phyloP scores from a whole-genome alignment of 2,888 invertebrate genomes.

The Fragum whitleyi region DNA sequence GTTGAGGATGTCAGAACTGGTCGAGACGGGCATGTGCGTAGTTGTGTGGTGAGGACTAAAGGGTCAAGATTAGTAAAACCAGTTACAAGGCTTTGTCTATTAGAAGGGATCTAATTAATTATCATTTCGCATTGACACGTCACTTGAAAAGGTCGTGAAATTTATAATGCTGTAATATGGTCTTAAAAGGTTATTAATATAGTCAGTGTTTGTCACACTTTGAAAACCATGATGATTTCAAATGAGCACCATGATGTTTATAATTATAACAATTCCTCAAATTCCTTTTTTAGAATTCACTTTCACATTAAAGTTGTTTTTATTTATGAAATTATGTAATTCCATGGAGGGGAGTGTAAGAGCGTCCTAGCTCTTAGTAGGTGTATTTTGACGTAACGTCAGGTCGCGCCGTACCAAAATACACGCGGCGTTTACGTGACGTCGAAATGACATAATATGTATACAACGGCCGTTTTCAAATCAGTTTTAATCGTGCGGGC shows the following conservation, averaged over 20 bases:
- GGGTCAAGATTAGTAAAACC: slow-evolving; percentile 7
- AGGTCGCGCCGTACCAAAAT: slow-evolving; percentile 1
- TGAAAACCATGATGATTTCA: no score
- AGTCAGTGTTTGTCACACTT: not conserved
- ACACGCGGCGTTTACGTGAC: not conserved
- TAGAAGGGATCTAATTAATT: slow-evolving; percentile 5
- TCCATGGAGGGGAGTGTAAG: slow-evolving; percentile 5
- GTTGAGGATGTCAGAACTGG: slow-evolving; percentile 32
- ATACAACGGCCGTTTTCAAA: no score
- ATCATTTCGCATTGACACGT: not conserved
- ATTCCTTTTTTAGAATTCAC: no score
- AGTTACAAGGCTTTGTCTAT: slow-evolving; percentile 9
- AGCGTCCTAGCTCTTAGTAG: not conserved
- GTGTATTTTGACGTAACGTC: not conserved
- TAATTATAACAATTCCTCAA: no score
- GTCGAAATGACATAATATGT: not conserved
- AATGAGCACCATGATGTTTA: no score
- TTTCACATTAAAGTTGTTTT: no score
- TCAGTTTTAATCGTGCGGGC: not conserved
- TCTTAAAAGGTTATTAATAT: not conserved
- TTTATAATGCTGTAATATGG: not conserved
- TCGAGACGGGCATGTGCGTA: slow-evolving; percentile 45
- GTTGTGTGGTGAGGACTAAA: slow-evolving; percentile 14
- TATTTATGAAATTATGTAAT: not conserved
- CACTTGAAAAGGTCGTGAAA: not conserved